A percentile compares a stretch with the other conserved stretches of the same genome.
Conservation (phyloP, 2,888 invertebrate species). For the Macropis europaea region DNA sequence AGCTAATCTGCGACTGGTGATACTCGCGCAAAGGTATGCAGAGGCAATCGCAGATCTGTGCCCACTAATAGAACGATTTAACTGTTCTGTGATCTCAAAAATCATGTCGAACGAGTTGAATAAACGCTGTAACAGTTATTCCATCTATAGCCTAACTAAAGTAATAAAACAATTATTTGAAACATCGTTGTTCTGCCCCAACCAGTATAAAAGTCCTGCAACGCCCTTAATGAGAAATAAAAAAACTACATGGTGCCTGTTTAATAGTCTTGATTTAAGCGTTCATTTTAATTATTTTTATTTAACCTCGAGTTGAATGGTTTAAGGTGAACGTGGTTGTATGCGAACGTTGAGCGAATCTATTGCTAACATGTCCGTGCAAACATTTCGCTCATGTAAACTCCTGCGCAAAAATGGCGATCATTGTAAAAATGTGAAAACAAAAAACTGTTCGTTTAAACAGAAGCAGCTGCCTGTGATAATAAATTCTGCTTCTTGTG, state of each 20-base stretch:
- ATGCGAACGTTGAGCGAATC: background rate
- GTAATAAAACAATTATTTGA: background rate
- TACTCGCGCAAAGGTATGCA: slow-evolving; percentile 10
- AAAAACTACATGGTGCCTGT: background rate
- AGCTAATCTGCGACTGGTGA: slow-evolving; percentile 25
- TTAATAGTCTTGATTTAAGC: background rate
- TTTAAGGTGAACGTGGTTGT: background rate
- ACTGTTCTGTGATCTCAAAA: background rate
- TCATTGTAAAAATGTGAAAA: background rate
- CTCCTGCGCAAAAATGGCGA: background rate
- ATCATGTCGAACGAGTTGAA: background rate
- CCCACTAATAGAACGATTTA: background rate
- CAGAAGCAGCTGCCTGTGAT: no score
- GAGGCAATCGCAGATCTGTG: background rate
- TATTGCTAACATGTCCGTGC: background rate
- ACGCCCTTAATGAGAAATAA: no score
- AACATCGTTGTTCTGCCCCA: background rate
- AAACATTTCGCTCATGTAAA: slow-evolving; percentile 1
- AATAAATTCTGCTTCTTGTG: no score
- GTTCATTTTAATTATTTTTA: background rate
- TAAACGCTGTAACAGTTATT: background rate
- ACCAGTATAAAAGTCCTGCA: background rate
- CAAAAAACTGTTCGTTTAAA: no score
- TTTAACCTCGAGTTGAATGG: background rate
- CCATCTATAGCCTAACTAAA: background rate